phyloP scores from a whole-genome alignment of 2,113 vertebrate genomes.

The Seriola aureovittata region DNA sequence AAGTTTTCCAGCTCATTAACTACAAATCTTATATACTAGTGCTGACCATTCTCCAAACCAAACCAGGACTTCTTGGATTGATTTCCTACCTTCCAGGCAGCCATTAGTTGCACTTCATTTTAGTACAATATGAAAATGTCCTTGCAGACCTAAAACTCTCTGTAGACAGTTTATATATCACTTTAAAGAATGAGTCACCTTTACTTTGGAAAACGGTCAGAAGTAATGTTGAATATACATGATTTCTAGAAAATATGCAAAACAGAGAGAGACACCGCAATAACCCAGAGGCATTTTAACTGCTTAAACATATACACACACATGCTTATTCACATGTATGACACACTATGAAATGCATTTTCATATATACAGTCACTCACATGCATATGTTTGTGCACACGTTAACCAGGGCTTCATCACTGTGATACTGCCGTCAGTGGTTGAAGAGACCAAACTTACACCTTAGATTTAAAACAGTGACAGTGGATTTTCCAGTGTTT shows the following conservation, averaged over 20 bases:
- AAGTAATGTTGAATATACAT: not conserved
- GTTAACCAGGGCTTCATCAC: too few relatives aligned
- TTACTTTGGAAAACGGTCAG: not conserved
- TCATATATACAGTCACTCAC: too few relatives aligned
- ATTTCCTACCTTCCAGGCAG: not conserved
- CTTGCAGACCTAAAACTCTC: not conserved
- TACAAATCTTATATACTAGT: not conserved
- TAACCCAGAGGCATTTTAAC: not conserved
- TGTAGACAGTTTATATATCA: not conserved
- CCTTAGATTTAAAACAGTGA: too few relatives aligned
- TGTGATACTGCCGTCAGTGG: too few relatives aligned
- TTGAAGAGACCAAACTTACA: too few relatives aligned
- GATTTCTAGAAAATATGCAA: not conserved
- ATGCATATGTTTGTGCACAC: too few relatives aligned
- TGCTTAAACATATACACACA: not conserved
- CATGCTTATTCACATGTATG: too few relatives aligned
- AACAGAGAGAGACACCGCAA: not conserved
- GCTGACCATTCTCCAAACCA: not conserved
- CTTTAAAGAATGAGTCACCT: not conserved
- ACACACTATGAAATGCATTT: too few relatives aligned
- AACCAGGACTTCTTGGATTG: not conserved
- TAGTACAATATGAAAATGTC: not conserved
- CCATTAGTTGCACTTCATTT: not conserved
- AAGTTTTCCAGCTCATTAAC: not conserved
- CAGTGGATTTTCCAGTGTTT: too few relatives aligned